phyloP scores from a whole-genome alignment of 2,113 vertebrate species.

The Dendropsophus ebraccatus region DNA sequence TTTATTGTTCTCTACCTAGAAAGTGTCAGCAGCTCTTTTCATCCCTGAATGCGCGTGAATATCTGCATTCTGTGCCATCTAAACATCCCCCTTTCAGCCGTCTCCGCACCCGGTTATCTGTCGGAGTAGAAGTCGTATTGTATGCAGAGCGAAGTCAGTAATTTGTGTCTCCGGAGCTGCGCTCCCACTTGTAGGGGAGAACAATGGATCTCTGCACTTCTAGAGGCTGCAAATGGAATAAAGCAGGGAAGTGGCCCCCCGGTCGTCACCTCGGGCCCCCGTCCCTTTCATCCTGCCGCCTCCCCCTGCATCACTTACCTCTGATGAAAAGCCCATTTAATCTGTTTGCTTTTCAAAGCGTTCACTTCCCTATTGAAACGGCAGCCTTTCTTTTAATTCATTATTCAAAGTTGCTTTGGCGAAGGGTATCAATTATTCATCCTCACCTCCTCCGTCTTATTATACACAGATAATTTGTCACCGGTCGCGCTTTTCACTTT shows the following conservation, averaged over 20 bases:
- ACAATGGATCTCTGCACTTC: slow-evolving; percentile 12
- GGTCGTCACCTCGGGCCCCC: background rate
- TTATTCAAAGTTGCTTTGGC: slow-evolving; percentile 46
- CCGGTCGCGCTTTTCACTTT: background rate
- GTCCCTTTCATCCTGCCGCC: background rate
- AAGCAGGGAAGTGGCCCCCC: too few relatives aligned
- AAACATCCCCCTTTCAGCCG: background rate
- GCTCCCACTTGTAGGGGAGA: background rate
- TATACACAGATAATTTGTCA: slow-evolving; percentile 9
- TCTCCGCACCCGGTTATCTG: background rate
- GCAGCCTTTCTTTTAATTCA: slow-evolving; percentile 51
- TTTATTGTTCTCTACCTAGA: background rate
- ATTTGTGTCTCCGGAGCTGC: background rate
- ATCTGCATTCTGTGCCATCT: background rate
- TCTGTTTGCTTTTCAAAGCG: slow-evolving; percentile 51
- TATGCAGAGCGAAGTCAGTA: background rate
- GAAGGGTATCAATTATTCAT: slow-evolving; percentile 41
- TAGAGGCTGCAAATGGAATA: background rate
- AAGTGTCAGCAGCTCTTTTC: background rate
- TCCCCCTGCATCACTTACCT: background rate
- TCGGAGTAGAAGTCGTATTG: background rate
- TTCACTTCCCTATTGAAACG: slow-evolving; percentile 14
- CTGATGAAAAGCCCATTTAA: slow-evolving; percentile 37
- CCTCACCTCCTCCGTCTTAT: slow-evolving; percentile 2
- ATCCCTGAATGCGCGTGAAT: background rate